Conservation (phyloP, 2,797 vertebrate species). For the Pseudochaenichthys georgianus region DNA sequence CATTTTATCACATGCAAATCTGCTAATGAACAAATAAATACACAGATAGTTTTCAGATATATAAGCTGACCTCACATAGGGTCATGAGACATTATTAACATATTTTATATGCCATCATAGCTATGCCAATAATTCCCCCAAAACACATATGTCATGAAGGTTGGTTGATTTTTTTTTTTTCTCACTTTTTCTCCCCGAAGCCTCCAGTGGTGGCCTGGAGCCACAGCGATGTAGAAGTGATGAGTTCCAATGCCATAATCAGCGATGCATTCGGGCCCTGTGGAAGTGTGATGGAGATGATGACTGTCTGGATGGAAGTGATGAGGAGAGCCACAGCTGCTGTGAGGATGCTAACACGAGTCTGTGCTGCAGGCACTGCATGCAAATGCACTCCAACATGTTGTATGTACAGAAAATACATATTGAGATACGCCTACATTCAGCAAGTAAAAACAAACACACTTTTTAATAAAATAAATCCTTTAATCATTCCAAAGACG, state of each 20-base stretch:
- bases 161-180: slow-evolving; percentile 20
- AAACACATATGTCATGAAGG: slow-evolving; percentile 43
- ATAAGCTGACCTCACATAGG: slow-evolving; percentile 44
- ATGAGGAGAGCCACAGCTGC: slow-evolving; percentile 91
- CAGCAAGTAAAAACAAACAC: slow-evolving; percentile 11
- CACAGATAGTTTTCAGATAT: slow-evolving; percentile 29
- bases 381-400: slow-evolving; percentile 17
- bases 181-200: slow-evolving; percentile 54
- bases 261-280: slow-evolving; percentile 89
- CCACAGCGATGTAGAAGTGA: slow-evolving; percentile 89
- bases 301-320: slow-evolving; percentile 96
- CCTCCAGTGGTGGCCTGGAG: slow-evolving; percentile 70
- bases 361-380: slow-evolving; percentile 14
- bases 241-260: slow-evolving; percentile 95
- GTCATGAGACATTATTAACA: slow-evolving; percentile 62
- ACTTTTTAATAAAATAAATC: slow-evolving; percentile 19
- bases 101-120: slow-evolving; percentile 56
- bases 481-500: too few species aligned
- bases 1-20: slow-evolving; percentile 57
- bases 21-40: slow-evolving; percentile 54
- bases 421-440: not conserved
- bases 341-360: slow-evolving; percentile 84
- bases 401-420: not conserved
- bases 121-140: slow-evolving; percentile 51
- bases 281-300: slow-evolving; percentile 98